Percentiles rank a stretch among this genome's conserved stretches.
These are phyloP conservation scores for Trochalopteron elliotii DNA, from an alignment of 2,113 vertebrate species.

Conservation along the genomic window DNA sequence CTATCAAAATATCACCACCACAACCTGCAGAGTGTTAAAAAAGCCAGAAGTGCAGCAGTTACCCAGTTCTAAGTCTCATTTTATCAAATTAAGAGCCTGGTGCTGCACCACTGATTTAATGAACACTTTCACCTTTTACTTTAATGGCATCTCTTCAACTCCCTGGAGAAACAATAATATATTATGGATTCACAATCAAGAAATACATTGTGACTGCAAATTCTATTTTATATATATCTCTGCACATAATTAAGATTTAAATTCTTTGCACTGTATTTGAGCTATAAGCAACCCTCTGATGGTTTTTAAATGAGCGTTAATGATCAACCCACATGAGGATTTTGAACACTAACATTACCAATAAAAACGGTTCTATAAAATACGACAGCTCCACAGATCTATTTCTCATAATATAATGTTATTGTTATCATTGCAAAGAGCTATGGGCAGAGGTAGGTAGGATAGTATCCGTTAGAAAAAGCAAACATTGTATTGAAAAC, in stretches of 20 bases:
- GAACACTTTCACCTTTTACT: neutral
- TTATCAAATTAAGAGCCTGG: slow-evolving; percentile 22
- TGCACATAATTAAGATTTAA: slow-evolving; percentile 43
- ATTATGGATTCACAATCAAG: slow-evolving; percentile 12
- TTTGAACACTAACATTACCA: slow-evolving; percentile 5
- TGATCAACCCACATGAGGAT: neutral
- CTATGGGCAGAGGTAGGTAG: neutral
- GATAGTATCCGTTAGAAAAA: neutral
- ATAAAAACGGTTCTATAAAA: neutral
- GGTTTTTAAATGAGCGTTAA: slow-evolving; percentile 33
- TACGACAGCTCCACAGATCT: neutral
- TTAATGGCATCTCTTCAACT: neutral
- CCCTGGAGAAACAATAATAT: slow-evolving; percentile 20
- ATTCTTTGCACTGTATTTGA: neutral
- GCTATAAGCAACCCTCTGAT: neutral
- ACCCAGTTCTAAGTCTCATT: neutral
- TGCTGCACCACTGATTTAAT: slow-evolving; percentile 16
- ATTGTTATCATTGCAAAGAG: neutral
- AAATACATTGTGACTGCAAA: neutral
- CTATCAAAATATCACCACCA: neutral
- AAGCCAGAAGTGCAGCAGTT: neutral
- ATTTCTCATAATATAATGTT: neutral
- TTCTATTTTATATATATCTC: neutral
- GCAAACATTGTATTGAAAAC: neutral
- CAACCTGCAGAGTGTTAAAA: neutral